A percentile compares a stretch with the other conserved stretches of the same genome.
Conservation (phyloP, 35 echinoderm and acorn worm species). For the Heliocidaris erythrogramma region DNA sequence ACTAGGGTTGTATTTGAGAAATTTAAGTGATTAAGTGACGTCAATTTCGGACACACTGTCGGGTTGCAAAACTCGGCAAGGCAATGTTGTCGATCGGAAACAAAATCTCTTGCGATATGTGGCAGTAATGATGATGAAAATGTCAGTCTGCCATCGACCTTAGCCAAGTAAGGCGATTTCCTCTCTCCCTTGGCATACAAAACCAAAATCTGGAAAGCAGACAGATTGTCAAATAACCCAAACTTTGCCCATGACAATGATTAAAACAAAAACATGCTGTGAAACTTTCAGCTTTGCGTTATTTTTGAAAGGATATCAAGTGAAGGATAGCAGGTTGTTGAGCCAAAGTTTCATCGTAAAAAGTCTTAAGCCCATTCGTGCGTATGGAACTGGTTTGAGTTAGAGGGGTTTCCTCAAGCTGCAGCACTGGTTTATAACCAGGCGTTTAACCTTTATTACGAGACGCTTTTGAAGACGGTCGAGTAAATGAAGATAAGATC, state of each 20-base stretch:
- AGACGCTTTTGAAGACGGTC: not conserved
- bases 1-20: too few relatives aligned
- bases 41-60: too few relatives aligned
- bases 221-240: not conserved
- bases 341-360: not conserved
- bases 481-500: not conserved
- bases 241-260: not conserved
- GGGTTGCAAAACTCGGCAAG: not conserved
- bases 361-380: not conserved
- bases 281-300: not conserved
- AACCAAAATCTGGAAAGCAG: not conserved
- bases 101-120: not conserved
- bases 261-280: not conserved
- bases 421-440: not conserved
- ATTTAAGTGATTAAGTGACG: too few relatives aligned
- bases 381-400: not conserved
- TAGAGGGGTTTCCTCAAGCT: not conserved
- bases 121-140: not conserved
- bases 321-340: not conserved
- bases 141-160: conserved; percentile 1
- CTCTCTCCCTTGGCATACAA: not conserved
- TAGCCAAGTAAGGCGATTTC: not conserved
- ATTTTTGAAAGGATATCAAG: not conserved
- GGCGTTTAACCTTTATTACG: not conserved
- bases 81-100: not conserved